These are phyloP conservation scores for Pseudobourletiella spinata DNA, from an alignment of 1,140 invertebrate genomes.

Conservation along the genomic window DNA sequence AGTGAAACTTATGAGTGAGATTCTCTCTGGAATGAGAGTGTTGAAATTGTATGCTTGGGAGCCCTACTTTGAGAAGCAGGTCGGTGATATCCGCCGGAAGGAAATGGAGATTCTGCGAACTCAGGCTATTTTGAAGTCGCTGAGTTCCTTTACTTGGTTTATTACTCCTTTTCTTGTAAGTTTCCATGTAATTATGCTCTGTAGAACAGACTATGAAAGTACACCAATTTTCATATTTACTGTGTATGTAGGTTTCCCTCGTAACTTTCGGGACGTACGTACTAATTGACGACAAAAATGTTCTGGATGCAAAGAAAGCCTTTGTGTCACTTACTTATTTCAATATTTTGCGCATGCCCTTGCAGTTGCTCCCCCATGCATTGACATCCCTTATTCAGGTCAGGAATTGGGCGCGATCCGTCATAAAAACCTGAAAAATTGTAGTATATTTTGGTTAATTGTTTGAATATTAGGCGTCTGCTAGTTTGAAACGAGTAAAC, in stretches of 20 bases:
- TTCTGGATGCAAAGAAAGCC: conserved; percentile 49
- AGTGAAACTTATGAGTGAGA: conserved; percentile 57
- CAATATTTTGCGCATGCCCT: conserved; percentile 51
- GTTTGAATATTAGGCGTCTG: conserved; percentile 33
- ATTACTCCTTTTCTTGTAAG: neutral
- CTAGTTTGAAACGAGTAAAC: conserved; percentile 40
- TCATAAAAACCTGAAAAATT: neutral
- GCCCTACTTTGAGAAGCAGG: conserved; percentile 74
- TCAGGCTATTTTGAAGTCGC: conserved; percentile 75
- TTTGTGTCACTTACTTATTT: conserved; percentile 56
- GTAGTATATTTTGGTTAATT: neutral
- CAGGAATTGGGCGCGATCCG: neutral
- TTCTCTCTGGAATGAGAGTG: conserved; percentile 62
- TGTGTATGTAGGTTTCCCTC: conserved; percentile 42
- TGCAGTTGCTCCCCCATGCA: conserved; percentile 49
- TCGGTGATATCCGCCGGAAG: conserved; percentile 69
- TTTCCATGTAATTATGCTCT: neutral
- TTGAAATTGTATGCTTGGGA: conserved; percentile 85
- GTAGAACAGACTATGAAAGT: neutral
- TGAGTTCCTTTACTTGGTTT: conserved; percentile 59
- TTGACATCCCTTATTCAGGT: conserved; percentile 37
- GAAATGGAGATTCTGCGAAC: conserved; percentile 74
- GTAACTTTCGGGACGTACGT: conserved; percentile 48
- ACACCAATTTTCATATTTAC: neutral
- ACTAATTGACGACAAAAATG: conserved; percentile 42